Base-by-base conservation (phyloP, 2,797 vertebrate species). In the Sebastes cheni region DNA sequence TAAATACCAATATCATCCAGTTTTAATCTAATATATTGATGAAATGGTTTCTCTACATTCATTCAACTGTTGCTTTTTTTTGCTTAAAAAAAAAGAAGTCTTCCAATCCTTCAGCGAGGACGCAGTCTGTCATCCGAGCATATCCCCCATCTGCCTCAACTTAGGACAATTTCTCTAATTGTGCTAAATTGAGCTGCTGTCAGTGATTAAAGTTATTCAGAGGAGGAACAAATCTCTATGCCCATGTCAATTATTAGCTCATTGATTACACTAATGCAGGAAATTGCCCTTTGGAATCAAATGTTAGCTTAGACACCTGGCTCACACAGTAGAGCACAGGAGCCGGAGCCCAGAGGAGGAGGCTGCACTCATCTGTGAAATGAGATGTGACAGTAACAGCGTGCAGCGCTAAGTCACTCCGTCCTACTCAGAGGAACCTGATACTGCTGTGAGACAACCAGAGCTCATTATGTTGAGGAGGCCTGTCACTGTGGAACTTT, bases 191-290 rank as follows among this genome's bases (percentile, higher is more conserved):
- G 96, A 96, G 95, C 95, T 94, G 93, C 96, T 96, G 96, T 96
- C 94, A 95, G 95, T 97, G 97, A 98, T 98, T 97, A 97, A 96
- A 96, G 95, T 93, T 96, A 96, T 97, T 97, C 94, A 91, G 88
- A 95, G 88, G 95, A 95, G 95, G 96, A 96, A 95, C 94, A 88
- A 94, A 94, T 94, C 94, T 97, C 95, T 96, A 96, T 96, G 95
- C 95, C 95, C 94, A 77, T 87, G 90, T 94, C 92, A 93, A 96
- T 97, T 97, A 97, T 97, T 97, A 96, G 93, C 89, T 95, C 97
- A 97, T 97, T 97, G 97, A 98, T 98, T 97, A 96, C 96, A 97
- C 96, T 97, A 97, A 97, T 97, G 97, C 95, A 79, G 96, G 94
- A 97, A 97, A 98, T 97, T 85, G 93, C 96, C 96, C 95, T 92